Evolutionary conservation across 2,888 invertebrate species (phyloP).

Genomic region (Meloe dianella): DNA sequence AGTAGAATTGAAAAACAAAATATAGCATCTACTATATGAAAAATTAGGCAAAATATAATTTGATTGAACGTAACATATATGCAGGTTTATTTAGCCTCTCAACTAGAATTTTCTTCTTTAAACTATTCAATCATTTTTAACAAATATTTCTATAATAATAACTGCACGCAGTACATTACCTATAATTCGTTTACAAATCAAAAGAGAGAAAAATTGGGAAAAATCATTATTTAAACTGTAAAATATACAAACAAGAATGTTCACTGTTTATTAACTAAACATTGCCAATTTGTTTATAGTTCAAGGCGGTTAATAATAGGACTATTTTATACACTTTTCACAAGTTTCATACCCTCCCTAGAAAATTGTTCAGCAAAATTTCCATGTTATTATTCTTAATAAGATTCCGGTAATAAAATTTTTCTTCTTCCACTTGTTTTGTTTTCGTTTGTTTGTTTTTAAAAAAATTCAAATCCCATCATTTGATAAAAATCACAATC

Average conservation of each 20-base stretch:
- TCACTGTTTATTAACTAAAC: constrained; percentile 50
- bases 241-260: constrained; percentile 54
- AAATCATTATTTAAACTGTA: constrained; percentile 50
- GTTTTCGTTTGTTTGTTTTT: constrained; percentile 36
- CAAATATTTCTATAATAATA: constrained; percentile 52
- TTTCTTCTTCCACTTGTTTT: no score
- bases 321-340: constrained; percentile 41
- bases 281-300: constrained; percentile 55
- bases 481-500: constrained; percentile 35
- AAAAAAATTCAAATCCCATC: constrained; percentile 37
- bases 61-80: constrained; percentile 44
- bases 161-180: constrained; percentile 46
- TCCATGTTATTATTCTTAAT: no score
- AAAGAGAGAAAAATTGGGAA: constrained; percentile 47
- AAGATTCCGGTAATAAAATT: no score
- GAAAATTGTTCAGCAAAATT: constrained; percentile 20
- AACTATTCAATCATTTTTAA: constrained; percentile 53
- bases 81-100: constrained; percentile 42
- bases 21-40: constrained; percentile 18
- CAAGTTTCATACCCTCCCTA: constrained; percentile 35
- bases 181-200: constrained; percentile 27
- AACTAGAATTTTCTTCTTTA: constrained; percentile 35
- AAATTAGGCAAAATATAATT: not conserved
- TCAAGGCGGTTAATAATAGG: constrained; percentile 30
- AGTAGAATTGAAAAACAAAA: constrained; percentile 13